These are phyloP conservation scores for Phocides pigmalion DNA, from an alignment of 1,140 invertebrate genomes.

Conservation along the genomic window DNA sequence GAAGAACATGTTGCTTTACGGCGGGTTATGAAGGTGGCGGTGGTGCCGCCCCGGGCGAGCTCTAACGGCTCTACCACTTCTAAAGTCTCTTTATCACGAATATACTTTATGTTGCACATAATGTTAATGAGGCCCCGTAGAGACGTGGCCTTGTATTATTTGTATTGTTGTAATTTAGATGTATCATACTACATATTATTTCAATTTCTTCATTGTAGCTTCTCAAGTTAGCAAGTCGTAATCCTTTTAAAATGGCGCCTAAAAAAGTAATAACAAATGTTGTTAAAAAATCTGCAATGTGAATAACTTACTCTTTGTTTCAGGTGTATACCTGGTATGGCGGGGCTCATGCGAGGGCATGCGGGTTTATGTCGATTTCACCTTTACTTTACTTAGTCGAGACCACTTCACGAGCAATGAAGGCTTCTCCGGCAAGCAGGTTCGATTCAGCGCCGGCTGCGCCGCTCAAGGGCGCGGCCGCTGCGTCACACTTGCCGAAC, in stretches of 20 bases:
- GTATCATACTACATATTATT: too few relatives aligned
- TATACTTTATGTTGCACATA: too few relatives aligned
- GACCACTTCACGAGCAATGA: slow-evolving; percentile 95
- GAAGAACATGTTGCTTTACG: too few relatives aligned
- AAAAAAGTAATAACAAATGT: not conserved
- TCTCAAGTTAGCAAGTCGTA: too few relatives aligned
- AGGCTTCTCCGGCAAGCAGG: slow-evolving; percentile 91
- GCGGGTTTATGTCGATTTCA: slow-evolving; percentile 92
- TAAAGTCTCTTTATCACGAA: too few relatives aligned
- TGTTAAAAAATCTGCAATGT: not conserved
- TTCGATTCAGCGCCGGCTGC: slow-evolving; percentile 89
- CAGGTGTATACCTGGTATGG: slow-evolving; percentile 93
- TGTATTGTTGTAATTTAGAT: too few relatives aligned
- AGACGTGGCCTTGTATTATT: too few relatives aligned
- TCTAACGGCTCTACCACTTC: too few relatives aligned
- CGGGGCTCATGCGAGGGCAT: slow-evolving; percentile 89
- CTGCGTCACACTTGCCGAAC: slow-evolving; percentile 91
- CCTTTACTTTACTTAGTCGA: slow-evolving; percentile 92
- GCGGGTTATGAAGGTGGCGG: too few relatives aligned
- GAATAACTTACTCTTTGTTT: slow-evolving; percentile 62
- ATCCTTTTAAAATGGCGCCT: too few relatives aligned
- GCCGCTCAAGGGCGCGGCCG: slow-evolving; percentile 90
- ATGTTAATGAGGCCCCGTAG: too few relatives aligned
- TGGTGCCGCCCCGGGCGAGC: too few relatives aligned
- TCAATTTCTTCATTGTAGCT: not conserved